phyloP scores from a whole-genome alignment of 2,113 vertebrate species.

The Ancistrus triradiatus region DNA sequence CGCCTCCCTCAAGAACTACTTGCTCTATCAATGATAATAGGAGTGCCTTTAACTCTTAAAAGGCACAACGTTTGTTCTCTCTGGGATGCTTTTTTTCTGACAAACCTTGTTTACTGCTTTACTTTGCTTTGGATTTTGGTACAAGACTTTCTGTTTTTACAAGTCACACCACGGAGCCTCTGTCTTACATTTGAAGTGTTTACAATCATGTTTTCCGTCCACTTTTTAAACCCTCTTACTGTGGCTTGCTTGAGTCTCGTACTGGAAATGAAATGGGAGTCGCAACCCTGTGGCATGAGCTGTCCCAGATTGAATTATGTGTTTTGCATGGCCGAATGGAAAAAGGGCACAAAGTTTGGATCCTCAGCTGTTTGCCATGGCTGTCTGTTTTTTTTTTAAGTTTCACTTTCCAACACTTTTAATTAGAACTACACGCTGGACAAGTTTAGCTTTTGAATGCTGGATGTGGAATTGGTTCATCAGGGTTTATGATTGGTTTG shows the following conservation, averaged over 20 bases:
- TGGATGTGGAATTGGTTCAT: constrained; percentile 13
- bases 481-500: no score
- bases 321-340: constrained; percentile 40
- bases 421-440: constrained; percentile 31
- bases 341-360: constrained; percentile 47
- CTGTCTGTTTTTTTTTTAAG: constrained; percentile 31
- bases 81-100: constrained; percentile 49
- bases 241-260: constrained; percentile 53
- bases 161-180: constrained; percentile 21
- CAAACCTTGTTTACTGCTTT: constrained; percentile 52
- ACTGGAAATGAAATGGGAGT: constrained; percentile 52
- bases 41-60: constrained; percentile 21
- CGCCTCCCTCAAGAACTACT: constrained; percentile 93
- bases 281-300: constrained; percentile 60
- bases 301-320: constrained; percentile 49
- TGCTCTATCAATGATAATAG: constrained; percentile 90
- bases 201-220: constrained; percentile 39
- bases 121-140: constrained; percentile 48
- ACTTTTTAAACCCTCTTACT: constrained; percentile 52
- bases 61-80: constrained; percentile 44
- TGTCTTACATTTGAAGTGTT: constrained; percentile 42
- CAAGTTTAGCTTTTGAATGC: constrained; percentile 17
- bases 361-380: constrained; percentile 49
- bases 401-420: constrained; percentile 41
- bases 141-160: constrained; percentile 45